Conservation (phyloP, 1,140 invertebrate genomes). For the Aphelinus atriplicis region DNA sequence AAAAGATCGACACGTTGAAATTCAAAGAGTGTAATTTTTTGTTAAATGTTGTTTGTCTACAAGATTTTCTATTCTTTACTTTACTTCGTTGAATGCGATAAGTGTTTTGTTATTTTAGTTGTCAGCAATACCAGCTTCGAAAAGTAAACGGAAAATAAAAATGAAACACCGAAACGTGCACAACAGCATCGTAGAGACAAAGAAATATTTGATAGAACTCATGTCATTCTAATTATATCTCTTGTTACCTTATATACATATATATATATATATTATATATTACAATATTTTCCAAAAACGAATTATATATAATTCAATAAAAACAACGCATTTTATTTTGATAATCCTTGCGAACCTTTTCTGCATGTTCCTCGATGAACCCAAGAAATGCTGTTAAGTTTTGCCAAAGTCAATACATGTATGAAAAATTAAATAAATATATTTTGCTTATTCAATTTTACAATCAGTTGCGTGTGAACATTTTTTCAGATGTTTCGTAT, state of each 20-base stretch:
- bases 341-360: constrained; percentile 46
- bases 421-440: too few relatives aligned
- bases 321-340: constrained; percentile 57
- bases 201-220: constrained; percentile 62
- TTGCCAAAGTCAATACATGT: too few relatives aligned
- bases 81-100: background rate
- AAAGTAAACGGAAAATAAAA: constrained; percentile 12
- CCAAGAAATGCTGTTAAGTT: background rate
- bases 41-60: background rate
- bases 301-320: constrained; percentile 65
- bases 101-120: background rate
- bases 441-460: background rate
- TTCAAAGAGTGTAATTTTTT: background rate
- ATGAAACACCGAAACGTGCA: constrained; percentile 46
- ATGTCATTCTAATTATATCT: constrained; percentile 65
- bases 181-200: constrained; percentile 56
- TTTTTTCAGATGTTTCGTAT: constrained; percentile 20
- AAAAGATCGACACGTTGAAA: too few relatives aligned
- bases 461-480: constrained; percentile 2
- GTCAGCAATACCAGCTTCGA: constrained; percentile 17
- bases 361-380: constrained; percentile 27
- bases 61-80: constrained; percentile 4
- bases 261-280: constrained; percentile 57
- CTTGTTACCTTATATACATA: constrained; percentile 64
- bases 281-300: constrained; percentile 64